Conservation (phyloP, 2,113 vertebrate genomes). For the Campylomormyrus tamandua region DNA sequence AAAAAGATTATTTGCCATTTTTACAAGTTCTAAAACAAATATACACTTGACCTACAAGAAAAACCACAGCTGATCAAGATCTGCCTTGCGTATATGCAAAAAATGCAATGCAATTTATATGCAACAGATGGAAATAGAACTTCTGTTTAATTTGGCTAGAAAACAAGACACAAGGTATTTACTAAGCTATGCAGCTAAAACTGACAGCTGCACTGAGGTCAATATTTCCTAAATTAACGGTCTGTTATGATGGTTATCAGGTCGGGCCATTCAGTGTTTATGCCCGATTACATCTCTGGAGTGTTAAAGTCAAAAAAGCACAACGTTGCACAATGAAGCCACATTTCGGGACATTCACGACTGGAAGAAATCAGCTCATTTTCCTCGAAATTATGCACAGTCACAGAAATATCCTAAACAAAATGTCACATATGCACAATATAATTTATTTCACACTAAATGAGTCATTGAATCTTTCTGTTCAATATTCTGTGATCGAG, state of each 20-base stretch:
- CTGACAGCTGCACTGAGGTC: not conserved
- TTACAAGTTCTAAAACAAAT: not conserved
- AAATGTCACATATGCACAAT: constrained; percentile 24
- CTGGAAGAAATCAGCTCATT: not conserved
- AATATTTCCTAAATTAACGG: not conserved
- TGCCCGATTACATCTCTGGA: not conserved
- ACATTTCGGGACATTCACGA: not conserved
- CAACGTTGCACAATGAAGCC: not conserved
- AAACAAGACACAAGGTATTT: not conserved
- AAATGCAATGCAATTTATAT: not conserved
- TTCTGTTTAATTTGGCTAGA: not conserved
- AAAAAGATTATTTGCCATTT: not conserved
- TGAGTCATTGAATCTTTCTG: not conserved
- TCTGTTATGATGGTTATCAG: not conserved
- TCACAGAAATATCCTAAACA: constrained; percentile 19
- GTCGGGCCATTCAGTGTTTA: not conserved
- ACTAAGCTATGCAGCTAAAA: not conserved
- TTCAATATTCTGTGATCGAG: not conserved
- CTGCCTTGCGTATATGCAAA: not conserved
- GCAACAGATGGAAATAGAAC: not conserved
- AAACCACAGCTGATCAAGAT: not conserved
- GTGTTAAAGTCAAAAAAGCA: not conserved
- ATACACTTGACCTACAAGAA: not conserved
- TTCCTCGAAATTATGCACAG: constrained; percentile 12
- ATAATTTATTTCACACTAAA: not conserved